Base-by-base conservation (phyloP, 2,113 vertebrate species). In the Pterocles burchelli region DNA sequence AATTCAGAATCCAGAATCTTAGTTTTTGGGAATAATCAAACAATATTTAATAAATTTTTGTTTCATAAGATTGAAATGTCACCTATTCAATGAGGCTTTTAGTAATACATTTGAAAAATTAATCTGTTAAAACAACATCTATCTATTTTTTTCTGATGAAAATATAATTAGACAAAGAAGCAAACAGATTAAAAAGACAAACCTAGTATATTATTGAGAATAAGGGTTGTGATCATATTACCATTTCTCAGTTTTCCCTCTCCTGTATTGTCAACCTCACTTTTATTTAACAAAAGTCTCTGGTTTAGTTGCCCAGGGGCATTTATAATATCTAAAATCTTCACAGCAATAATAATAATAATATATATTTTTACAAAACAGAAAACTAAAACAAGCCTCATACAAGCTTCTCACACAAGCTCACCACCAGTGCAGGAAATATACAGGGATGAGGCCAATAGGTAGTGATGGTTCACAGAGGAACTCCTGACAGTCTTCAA, bases 131-230 rank as follows among this genome's bases (percentile, higher is more conserved):
- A 89, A 85, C 68, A 68, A 48, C 29, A 63, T 51, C 33, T 71
- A 85, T 36, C 41, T 75, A 75, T 8, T 57, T 78, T 78, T 80
- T 92, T 79, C 73, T 90, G 89, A 87, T 71, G 20, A 90, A 95
- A 86, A 91, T 78, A 49, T 88, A 89, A 94, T 92, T 84, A 88
- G 62, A 92, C 38, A 79, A 89, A 88, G 51, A 92, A 74, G 17
- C 29, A 89, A 94, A 83, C 14, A 94, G 29, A 85, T 89, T 41
- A 81, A 93, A 94, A 80, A 83, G 7, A 83, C 14, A 9, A 95
- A 87, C 67, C 11, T 80, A 85, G 92, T 72, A 57, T 2, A 85
- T 62, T 61, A 38, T 87, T 85, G 55, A 92, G 83, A 95, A 94
- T 46, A 86, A 90, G 10, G 22, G 65, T 80, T 87, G 18, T 52